Percentiles rank a stretch among this genome's conserved stretches.
phyloP scores from a whole-genome alignment of 1,140 invertebrate species.

The Lepidostoma basale region DNA sequence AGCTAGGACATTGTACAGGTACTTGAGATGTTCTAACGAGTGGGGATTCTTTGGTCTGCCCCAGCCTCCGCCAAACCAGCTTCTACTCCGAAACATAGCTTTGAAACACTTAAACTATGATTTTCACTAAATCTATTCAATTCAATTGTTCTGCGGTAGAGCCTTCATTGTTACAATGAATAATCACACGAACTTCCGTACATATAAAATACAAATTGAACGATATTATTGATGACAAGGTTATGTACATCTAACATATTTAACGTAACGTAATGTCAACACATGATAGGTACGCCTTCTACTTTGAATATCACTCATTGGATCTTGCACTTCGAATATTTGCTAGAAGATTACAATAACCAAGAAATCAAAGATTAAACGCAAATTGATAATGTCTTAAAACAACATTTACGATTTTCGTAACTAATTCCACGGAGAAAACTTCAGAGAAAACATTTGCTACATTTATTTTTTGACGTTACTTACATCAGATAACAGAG shows the following conservation, averaged over 20 bases:
- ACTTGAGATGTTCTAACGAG: slow-evolving; percentile 95
- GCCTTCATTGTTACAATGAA: background rate
- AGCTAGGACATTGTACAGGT: slow-evolving; percentile 92
- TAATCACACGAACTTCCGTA: background rate
- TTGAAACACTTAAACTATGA: background rate
- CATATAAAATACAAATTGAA: slow-evolving; percentile 6
- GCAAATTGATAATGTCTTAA: background rate
- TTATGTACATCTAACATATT: slow-evolving; percentile 12
- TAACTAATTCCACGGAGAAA: too few relatives aligned
- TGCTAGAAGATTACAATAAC: background rate
- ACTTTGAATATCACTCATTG: background rate
- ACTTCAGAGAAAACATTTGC: too few relatives aligned
- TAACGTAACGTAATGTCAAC: slow-evolving; percentile 28
- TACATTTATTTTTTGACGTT: too few relatives aligned
- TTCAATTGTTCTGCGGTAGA: background rate
- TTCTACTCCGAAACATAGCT: slow-evolving; percentile 83
- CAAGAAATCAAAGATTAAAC: background rate
- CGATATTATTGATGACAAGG: background rate
- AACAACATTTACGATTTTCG: background rate
- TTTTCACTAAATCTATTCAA: background rate
- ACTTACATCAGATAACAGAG: too few relatives aligned
- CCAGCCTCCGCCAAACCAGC: slow-evolving; percentile 85
- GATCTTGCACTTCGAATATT: background rate
- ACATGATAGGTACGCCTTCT: slow-evolving; percentile 15
- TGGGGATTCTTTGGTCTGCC: slow-evolving; percentile 95